Evolutionary conservation across 2,888 invertebrate species (phyloP).

Genomic region (Cyclophora punctaria): DNA sequence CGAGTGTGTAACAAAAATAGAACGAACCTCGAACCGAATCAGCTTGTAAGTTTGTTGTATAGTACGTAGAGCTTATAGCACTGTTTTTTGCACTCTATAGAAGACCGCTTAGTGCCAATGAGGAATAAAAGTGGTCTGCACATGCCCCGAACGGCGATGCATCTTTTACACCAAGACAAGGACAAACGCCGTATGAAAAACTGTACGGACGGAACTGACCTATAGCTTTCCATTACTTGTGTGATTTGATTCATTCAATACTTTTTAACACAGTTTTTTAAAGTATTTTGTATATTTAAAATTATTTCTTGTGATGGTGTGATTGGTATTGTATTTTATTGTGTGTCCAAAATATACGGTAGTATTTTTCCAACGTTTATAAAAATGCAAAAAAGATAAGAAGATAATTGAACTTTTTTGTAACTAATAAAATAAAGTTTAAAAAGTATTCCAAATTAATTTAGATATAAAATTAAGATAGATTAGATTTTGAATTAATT

Average conservation of each 20-base stretch:
- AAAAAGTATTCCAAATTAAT: too few relatives aligned
- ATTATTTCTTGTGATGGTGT: too few relatives aligned
- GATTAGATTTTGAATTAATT: too few relatives aligned
- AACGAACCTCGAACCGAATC: slow-evolving; percentile 51
- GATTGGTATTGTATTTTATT: too few relatives aligned
- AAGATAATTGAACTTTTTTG: too few relatives aligned
- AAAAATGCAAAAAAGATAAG: too few relatives aligned
- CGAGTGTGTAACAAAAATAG: slow-evolving; percentile 13
- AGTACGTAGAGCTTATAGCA: slow-evolving; percentile 14
- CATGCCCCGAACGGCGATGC: slow-evolving; percentile 39
- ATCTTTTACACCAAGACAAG: slow-evolving; percentile 41
- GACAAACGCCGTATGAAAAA: not conserved
- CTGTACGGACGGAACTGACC: not conserved
- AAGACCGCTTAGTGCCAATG: slow-evolving; percentile 36
- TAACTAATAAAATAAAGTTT: too few relatives aligned
- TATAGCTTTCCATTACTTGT: too few relatives aligned
- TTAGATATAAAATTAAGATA: too few relatives aligned
- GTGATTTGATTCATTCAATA: too few relatives aligned
- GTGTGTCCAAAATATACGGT: too few relatives aligned
- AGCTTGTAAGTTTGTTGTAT: slow-evolving; percentile 46
- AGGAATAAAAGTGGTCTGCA: slow-evolving; percentile 33
- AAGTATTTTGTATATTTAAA: not conserved
- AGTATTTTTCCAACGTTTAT: too few relatives aligned
- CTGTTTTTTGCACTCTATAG: slow-evolving; percentile 22
- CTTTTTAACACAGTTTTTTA: not conserved